Conservation (phyloP, 2,888 invertebrate species). For the Mamestra brassicae region DNA sequence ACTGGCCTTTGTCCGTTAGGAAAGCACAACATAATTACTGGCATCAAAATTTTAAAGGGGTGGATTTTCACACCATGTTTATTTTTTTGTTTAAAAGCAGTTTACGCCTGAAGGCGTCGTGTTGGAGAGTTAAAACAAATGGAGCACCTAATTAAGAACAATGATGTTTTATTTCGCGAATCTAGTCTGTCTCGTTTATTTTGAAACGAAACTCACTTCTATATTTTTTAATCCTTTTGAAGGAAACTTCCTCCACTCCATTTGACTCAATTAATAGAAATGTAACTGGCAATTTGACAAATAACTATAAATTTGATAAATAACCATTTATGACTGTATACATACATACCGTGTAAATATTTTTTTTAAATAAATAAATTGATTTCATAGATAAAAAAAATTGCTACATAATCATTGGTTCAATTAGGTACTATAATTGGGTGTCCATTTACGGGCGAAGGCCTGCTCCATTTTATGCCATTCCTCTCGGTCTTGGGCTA, state of each 20-base stretch:
- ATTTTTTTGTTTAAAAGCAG: constrained; percentile 5
- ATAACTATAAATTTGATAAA: too few relatives aligned
- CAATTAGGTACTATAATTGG: too few relatives aligned
- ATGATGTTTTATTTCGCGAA: not conserved
- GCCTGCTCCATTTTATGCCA: too few relatives aligned
- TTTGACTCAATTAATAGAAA: too few relatives aligned
- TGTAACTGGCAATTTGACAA: too few relatives aligned
- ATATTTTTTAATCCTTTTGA: not conserved
- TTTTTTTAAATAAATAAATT: too few relatives aligned
- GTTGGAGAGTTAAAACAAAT: not conserved
- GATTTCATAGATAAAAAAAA: too few relatives aligned
- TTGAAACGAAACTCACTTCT: not conserved
- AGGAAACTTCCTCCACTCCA: not conserved
- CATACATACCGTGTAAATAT: too few relatives aligned
- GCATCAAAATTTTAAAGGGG: constrained; percentile 36
- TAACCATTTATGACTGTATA: too few relatives aligned
- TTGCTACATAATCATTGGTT: too few relatives aligned
- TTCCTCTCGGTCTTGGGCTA: too few relatives aligned
- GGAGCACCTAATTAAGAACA: not conserved
- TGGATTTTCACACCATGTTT: constrained; percentile 21
- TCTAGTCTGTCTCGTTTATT: not conserved
- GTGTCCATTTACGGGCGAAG: too few relatives aligned
- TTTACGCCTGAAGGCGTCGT: not conserved
- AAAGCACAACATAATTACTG: constrained; percentile 51
- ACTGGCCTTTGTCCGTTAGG: constrained; percentile 60